These are phyloP conservation scores for Proctacanthus coquilletti DNA, from an alignment of 1,140 invertebrate genomes.

Conservation along the genomic window DNA sequence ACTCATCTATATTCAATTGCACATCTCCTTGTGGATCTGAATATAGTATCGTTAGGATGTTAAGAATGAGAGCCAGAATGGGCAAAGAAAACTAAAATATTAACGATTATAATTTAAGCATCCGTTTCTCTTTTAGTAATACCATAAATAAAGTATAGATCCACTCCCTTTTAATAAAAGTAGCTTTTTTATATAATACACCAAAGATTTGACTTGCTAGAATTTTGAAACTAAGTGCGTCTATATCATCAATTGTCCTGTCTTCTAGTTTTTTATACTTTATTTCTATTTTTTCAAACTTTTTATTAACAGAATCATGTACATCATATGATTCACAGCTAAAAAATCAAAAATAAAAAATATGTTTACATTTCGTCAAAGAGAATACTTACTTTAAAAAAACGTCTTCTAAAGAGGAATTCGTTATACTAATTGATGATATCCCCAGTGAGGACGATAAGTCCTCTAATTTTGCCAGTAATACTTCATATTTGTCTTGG, in stretches of 20 bases:
- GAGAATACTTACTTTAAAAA: slow-evolving; percentile 69
- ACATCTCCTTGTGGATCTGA: no score
- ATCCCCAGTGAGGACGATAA: slow-evolving; percentile 44
- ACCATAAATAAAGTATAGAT: slow-evolving; percentile 18
- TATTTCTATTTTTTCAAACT: no score
- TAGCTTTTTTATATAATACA: slow-evolving; percentile 24
- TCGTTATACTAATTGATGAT: slow-evolving; percentile 57
- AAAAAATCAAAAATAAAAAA: background rate
- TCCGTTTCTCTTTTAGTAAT: slow-evolving; percentile 4
- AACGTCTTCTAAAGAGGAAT: slow-evolving; percentile 75
- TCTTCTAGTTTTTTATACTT: no score
- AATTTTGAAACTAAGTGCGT: no score
- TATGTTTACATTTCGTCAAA: background rate
- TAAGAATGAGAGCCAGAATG: slow-evolving; percentile 10
- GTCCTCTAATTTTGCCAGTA: slow-evolving; percentile 48
- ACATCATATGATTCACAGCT: no score
- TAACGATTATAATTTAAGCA: background rate
- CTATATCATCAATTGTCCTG: no score
- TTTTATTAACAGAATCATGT: no score
- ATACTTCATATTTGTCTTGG: slow-evolving; percentile 32
- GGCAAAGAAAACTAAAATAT: slow-evolving; percentile 12
- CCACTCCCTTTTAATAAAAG: slow-evolving; percentile 19
- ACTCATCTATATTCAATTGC: slow-evolving; percentile 11
- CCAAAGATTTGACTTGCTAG: slow-evolving; percentile 16
- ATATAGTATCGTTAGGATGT: no score